These are phyloP conservation scores for Psilopsiagon aymara DNA, from an alignment of 2,113 vertebrate genomes.

Conservation along the genomic window DNA sequence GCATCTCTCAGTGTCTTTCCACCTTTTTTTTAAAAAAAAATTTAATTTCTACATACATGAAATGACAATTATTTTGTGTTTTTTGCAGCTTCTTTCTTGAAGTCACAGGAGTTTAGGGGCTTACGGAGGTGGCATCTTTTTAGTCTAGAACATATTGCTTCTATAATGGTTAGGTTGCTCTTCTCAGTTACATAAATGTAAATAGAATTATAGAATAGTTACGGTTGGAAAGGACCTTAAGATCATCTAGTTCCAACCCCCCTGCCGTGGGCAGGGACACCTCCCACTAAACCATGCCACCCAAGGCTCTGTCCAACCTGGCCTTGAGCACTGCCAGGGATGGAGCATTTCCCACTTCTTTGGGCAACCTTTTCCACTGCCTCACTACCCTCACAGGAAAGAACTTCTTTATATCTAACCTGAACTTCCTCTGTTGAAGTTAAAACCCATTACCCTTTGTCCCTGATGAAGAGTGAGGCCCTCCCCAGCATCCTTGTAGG, in stretches of 20 bases:
- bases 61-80: neutral
- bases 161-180: neutral
- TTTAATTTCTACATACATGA: neutral
- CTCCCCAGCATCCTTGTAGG: neutral
- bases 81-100: neutral
- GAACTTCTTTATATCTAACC: neutral
- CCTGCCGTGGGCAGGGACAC: too few relatives aligned
- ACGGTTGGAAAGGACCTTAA: too few relatives aligned
- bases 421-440: neutral
- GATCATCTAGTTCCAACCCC: too few relatives aligned
- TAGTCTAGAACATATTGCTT: neutral
- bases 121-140: neutral
- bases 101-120: neutral
- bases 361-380: neutral
- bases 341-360: neutral
- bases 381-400: neutral
- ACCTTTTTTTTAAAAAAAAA: too few relatives aligned
- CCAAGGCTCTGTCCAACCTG: neutral
- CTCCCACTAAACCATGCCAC: neutral
- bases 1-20: neutral
- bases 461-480: neutral
- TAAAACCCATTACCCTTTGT: neutral
- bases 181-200: neutral
- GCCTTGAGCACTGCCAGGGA: neutral
- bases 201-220: too few relatives aligned